phyloP scores from a whole-genome alignment of 2,888 invertebrate species.

The Labia minor region DNA sequence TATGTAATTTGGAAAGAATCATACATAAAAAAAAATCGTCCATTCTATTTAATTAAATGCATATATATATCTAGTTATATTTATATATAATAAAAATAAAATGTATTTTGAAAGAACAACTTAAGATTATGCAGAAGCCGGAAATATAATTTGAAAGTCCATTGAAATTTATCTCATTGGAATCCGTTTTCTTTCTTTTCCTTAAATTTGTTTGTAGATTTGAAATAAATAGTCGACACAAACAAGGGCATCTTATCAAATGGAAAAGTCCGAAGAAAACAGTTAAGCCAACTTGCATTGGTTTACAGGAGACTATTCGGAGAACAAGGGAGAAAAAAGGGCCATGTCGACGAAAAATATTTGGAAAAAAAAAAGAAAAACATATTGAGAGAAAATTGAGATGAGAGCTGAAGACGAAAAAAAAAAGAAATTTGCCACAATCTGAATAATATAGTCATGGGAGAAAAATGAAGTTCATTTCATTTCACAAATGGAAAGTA shows the following conservation, averaged over 20 bases:
- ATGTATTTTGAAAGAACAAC: no score
- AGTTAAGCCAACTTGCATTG: slow-evolving; percentile 5
- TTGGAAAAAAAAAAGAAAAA: neutral
- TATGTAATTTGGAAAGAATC: no score
- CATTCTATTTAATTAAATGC: no score
- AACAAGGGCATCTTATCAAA: slow-evolving; percentile 1
- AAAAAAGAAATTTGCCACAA: neutral
- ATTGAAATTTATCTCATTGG: no score
- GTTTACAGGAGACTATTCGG: neutral
- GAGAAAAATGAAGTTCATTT: neutral
- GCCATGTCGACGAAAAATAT: slow-evolving; percentile 13
- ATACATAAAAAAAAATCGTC: no score
- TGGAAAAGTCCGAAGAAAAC: slow-evolving; percentile 9
- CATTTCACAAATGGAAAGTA: no score
- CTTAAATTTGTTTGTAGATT: neutral
- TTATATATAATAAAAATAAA: no score
- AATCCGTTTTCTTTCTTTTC: neutral
- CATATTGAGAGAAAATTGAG: slow-evolving; percentile 7
- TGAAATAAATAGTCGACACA: neutral
- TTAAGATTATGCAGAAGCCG: no score
- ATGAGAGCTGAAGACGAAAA: neutral
- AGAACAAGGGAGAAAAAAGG: neutral
- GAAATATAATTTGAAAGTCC: no score
- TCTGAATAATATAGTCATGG: slow-evolving; percentile 13
- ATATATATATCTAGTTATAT: no score